These are phyloP conservation scores for Oncorhynchus mykiss DNA, from an alignment of 2,113 vertebrate genomes.

Conservation along the genomic window DNA sequence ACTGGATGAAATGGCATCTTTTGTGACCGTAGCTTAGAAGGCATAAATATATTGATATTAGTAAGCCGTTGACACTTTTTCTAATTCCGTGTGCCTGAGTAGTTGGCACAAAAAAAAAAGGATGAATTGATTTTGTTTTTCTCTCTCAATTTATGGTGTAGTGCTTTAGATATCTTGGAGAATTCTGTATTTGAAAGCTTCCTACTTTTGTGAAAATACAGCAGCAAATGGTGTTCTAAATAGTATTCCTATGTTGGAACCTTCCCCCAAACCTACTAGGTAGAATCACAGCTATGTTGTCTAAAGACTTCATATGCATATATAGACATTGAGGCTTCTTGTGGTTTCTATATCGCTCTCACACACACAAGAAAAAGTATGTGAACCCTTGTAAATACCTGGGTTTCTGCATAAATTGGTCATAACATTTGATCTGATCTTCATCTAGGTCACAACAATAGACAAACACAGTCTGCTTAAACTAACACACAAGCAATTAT, in stretches of 20 bases:
- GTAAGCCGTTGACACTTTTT: constrained; percentile 3
- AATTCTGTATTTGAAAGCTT: constrained; percentile 12
- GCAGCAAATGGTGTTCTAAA: background rate
- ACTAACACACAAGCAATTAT: too few species aligned
- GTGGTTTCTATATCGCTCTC: background rate
- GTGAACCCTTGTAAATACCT: too few species aligned
- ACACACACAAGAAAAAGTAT: too few species aligned
- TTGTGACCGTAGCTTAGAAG: background rate
- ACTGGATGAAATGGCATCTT: constrained; percentile 2
- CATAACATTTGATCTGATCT: too few species aligned
- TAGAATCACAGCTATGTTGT: background rate
- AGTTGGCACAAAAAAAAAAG: background rate
- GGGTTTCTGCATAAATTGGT: too few species aligned
- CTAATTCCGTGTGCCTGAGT: constrained; percentile 17
- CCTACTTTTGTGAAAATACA: constrained; percentile 2
- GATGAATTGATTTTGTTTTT: constrained; percentile 16
- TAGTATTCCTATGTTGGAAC: background rate
- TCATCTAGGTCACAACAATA: too few species aligned
- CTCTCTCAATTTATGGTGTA: background rate
- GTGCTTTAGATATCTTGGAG: background rate
- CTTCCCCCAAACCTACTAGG: background rate
- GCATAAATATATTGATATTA: background rate
- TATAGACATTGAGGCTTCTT: background rate
- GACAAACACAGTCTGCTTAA: too few species aligned
- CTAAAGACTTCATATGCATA: constrained; percentile 9